Conservation (phyloP, 1,140 invertebrate genomes). For the Maniola jurtina region DNA sequence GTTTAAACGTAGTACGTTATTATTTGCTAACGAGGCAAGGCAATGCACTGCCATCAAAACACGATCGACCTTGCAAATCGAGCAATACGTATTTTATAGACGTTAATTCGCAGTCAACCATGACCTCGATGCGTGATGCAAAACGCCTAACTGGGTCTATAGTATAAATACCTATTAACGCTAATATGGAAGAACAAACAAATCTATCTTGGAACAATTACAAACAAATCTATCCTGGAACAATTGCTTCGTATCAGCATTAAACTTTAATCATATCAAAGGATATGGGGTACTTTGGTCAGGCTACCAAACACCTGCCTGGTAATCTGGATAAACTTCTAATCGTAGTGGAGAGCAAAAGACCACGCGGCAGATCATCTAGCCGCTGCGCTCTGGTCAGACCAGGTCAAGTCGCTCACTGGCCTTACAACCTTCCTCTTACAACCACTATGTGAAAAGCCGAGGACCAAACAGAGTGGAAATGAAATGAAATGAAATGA, state of each 20-base stretch:
- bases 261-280: too few species aligned
- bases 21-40: conserved; percentile 26
- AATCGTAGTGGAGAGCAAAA: background rate
- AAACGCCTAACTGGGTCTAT: background rate
- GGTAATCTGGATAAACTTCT: background rate
- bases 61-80: conserved; percentile 26
- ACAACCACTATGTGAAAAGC: too few species aligned
- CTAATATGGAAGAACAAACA: background rate
- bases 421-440: too few species aligned
- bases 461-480: too few species aligned
- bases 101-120: conserved; percentile 19
- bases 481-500: too few species aligned
- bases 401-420: too few species aligned
- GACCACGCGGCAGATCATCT: too few species aligned
- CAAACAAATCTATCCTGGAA: background rate
- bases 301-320: too few species aligned
- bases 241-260: background rate
- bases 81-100: conserved; percentile 15
- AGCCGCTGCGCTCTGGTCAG: too few species aligned
- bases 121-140: conserved; percentile 28
- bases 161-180: background rate
- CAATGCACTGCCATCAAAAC: conserved; percentile 32
- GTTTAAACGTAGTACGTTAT: background rate
- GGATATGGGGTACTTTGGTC: too few species aligned
- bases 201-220: background rate